These are phyloP conservation scores for Takifugu rubripes DNA, from an alignment of 2,797 vertebrate species.

Conservation along the genomic window DNA sequence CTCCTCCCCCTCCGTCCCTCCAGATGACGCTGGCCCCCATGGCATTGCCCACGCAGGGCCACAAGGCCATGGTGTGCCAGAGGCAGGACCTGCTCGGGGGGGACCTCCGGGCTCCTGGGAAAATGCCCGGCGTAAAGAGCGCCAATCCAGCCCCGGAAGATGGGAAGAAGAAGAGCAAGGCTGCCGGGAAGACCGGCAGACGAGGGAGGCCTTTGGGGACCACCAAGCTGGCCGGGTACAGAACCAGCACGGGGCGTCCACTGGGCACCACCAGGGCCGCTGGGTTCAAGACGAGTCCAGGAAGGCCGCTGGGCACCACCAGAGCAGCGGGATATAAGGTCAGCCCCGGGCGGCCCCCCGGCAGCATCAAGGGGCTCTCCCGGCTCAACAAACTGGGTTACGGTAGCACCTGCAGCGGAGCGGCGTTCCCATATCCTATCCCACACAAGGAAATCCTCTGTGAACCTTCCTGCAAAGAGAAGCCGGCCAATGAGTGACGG, in stretches of 20 bases:
- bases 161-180: slow-evolving; percentile 90
- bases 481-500: slow-evolving; percentile 81
- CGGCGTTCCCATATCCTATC: slow-evolving; percentile 90
- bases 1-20: slow-evolving; percentile 71
- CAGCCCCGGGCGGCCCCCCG: slow-evolving; percentile 95
- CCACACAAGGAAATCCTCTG: slow-evolving; percentile 86
- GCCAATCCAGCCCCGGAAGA: slow-evolving; percentile 81
- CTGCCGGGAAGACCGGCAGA: slow-evolving; percentile 86
- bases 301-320: slow-evolving; percentile 94
- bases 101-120: slow-evolving; percentile 76
- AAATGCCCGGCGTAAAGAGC: slow-evolving; percentile 75
- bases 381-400: slow-evolving; percentile 93
- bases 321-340: slow-evolving; percentile 98
- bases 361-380: slow-evolving; percentile 96
- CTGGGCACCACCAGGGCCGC: slow-evolving; percentile 96
- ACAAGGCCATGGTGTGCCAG: slow-evolving; percentile 89
- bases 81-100: slow-evolving; percentile 81
- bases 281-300: slow-evolving; percentile 98
- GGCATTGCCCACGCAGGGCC: slow-evolving; percentile 69
- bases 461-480: slow-evolving; percentile 85
- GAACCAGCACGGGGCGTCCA: slow-evolving; percentile 96
- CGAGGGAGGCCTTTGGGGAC: slow-evolving; percentile 92
- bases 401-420: slow-evolving; percentile 81
- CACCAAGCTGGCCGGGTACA: slow-evolving; percentile 95
- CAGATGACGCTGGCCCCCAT: slow-evolving; percentile 77